Evolutionary conservation across 92 coral and sea anemone genomes (phyloP).

Genomic region (Epizoanthus scotinus): DNA sequence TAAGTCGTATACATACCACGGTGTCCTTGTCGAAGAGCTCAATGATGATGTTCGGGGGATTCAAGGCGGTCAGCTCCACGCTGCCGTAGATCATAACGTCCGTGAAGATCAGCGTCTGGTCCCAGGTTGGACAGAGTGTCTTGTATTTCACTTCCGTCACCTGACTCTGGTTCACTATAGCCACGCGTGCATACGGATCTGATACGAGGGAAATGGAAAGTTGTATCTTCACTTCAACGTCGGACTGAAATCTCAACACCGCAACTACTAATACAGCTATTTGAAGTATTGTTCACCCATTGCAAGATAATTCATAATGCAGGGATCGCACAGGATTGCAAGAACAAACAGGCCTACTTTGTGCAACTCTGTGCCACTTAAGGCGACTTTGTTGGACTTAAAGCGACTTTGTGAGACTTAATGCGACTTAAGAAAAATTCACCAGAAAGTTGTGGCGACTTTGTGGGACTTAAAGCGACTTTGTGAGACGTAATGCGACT

Average conservation of each 20-base stretch:
- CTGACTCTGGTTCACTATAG: constrained; percentile 82
- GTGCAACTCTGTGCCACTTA: too few relatives aligned
- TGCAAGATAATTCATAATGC: too few relatives aligned
- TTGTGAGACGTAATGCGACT: too few relatives aligned
- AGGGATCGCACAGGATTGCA: too few relatives aligned
- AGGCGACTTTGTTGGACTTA: too few relatives aligned
- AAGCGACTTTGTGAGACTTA: too few relatives aligned
- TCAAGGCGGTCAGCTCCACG: constrained; percentile 67
- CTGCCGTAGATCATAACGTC: constrained; percentile 81
- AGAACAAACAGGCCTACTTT: too few relatives aligned
- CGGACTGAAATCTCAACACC: background rate
- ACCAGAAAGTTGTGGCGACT: too few relatives aligned
- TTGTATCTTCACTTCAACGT: background rate
- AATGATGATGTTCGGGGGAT: constrained; percentile 84
- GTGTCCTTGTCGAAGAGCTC: constrained; percentile 89
- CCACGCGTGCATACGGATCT: constrained; percentile 93
- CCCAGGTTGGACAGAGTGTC: constrained; percentile 96
- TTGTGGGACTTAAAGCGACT: too few relatives aligned
- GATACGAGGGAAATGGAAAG: background rate
- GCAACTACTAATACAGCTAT: background rate
- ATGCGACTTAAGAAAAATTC: too few relatives aligned
- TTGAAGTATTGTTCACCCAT: too few relatives aligned
- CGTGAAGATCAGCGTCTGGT: constrained; percentile 89
- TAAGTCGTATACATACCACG: constrained; percentile 74
- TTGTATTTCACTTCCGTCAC: constrained; percentile 69